Evolutionary conservation across 2,113 vertebrate genomes (phyloP).

Genomic region (Triplophysa siluroides): DNA sequence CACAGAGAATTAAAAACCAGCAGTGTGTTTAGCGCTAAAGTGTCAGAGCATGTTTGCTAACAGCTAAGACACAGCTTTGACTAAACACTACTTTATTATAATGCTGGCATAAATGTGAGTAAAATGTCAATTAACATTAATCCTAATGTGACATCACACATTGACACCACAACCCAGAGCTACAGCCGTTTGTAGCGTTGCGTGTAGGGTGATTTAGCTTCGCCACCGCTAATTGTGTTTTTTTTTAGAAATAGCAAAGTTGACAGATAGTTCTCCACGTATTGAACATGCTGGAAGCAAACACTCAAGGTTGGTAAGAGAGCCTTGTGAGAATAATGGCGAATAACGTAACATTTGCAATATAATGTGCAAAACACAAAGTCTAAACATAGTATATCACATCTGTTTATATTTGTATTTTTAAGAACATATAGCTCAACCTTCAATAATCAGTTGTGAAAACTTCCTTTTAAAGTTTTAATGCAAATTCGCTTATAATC

Average conservation of each 20-base stretch:
- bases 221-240: background rate
- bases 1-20: too few species aligned
- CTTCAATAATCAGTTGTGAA: background rate
- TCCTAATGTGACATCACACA: background rate
- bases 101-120: too few species aligned
- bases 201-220: background rate
- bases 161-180: background rate
- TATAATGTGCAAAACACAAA: background rate
- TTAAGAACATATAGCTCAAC: constrained; percentile 10
- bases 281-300: background rate
- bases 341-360: too few species aligned
- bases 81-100: too few species aligned
- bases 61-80: too few species aligned
- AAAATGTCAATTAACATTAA: too few species aligned
- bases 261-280: background rate
- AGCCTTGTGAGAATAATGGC: background rate
- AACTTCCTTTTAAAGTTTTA: background rate
- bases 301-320: background rate
- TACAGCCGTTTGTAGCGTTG: background rate
- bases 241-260: background rate
- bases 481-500: constrained; percentile 28
- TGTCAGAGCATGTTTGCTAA: too few species aligned
- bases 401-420: background rate
- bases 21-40: too few species aligned
- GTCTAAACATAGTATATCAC: too few species aligned